Evolutionary conservation across 2,113 vertebrate species (phyloP).

Genomic region (Ptyas mucosa): DNA sequence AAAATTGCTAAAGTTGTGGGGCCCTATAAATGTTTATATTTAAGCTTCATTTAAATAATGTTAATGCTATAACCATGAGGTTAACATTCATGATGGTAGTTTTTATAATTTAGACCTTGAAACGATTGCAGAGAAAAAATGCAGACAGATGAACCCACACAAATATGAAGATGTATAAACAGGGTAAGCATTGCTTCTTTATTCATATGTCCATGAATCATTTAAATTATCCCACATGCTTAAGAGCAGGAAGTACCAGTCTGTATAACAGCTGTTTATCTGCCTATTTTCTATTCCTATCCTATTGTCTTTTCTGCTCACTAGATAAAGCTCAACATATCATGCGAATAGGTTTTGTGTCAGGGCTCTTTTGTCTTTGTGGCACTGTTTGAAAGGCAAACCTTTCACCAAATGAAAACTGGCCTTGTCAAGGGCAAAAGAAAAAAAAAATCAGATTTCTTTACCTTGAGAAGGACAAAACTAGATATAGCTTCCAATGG

Average conservation of each 20-base stretch:
- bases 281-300: not conserved
- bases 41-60: not conserved
- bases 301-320: not conserved
- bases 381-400: conserved; percentile 15
- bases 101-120: not conserved
- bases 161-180: not conserved
- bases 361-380: conserved; percentile 7
- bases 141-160: not conserved
- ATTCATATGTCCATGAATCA: not conserved
- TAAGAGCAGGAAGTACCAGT: not conserved
- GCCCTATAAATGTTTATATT: not conserved
- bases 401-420: conserved; percentile 28
- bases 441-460: conserved; percentile 33
- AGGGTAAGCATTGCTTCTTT: not conserved
- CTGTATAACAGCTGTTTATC: conserved; percentile 5
- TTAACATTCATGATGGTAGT: not conserved
- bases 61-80: not conserved
- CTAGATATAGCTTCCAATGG: conserved; percentile 51
- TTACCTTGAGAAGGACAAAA: conserved; percentile 53
- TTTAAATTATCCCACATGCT: not conserved
- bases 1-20: not conserved
- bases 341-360: conserved; percentile 6
- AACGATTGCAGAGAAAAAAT: not conserved
- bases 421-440: conserved; percentile 59
- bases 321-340: not conserved